These are phyloP conservation scores for Latrodectus hesperus DNA, from an alignment of 2,888 invertebrate species.

Conservation along the genomic window DNA sequence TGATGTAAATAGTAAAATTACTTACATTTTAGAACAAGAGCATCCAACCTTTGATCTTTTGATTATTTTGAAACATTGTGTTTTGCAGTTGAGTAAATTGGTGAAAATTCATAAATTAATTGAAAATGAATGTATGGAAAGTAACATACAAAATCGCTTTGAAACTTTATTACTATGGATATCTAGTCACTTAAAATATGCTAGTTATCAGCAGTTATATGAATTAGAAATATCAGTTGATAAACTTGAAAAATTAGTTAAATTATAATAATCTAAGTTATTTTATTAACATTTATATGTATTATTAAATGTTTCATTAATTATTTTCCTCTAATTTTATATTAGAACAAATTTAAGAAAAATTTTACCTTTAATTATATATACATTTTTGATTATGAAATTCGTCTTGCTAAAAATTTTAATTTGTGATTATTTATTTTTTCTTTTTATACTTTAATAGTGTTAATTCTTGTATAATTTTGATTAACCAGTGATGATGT, in stretches of 20 bases:
- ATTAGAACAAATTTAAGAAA: too few relatives aligned
- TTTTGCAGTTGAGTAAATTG: constrained; percentile 18
- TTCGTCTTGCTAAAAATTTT: too few relatives aligned
- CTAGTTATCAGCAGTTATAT: constrained; percentile 47
- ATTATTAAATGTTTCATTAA: too few relatives aligned
- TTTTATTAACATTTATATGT: too few relatives aligned
- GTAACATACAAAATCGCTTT: constrained; percentile 8
- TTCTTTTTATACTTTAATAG: too few relatives aligned
- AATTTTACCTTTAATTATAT: too few relatives aligned
- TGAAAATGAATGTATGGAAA: background rate
- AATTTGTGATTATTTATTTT: too few relatives aligned
- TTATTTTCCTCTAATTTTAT: too few relatives aligned
- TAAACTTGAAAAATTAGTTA: constrained; percentile 12
- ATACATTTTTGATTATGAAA: too few relatives aligned
- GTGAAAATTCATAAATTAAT: background rate
- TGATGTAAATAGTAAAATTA: constrained; percentile 17
- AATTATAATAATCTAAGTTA: background rate
- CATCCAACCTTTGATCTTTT: constrained; percentile 11
- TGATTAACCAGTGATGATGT: too few relatives aligned
- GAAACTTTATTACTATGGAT: constrained; percentile 47
- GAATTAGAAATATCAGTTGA: constrained; percentile 32
- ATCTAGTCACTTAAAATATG: constrained; percentile 30
- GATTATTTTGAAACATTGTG: constrained; percentile 21
- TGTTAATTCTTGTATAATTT: too few relatives aligned
- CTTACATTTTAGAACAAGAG: constrained; percentile 4